phyloP scores from a whole-genome alignment of 2,797 vertebrate genomes.

The Enteromius argenteus region DNA sequence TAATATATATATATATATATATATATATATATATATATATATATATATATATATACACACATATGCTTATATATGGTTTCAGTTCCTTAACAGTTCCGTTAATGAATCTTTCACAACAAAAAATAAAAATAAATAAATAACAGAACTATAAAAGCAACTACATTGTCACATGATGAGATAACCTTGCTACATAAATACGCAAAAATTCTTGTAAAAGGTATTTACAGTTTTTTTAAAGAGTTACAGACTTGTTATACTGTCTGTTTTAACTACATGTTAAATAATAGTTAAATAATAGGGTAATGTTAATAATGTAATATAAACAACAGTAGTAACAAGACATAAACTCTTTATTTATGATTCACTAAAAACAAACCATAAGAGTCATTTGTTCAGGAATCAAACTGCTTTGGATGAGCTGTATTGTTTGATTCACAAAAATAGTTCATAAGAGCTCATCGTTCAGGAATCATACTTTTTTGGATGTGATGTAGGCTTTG shows the following conservation, averaged over 20 bases:
- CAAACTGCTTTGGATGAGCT: not conserved
- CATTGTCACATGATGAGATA: not conserved
- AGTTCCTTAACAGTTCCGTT: not conserved
- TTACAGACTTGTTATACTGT: not conserved
- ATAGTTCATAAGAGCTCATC: not conserved
- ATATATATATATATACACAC: too few relatives aligned
- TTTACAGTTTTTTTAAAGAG: not conserved
- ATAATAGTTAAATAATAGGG: too few relatives aligned
- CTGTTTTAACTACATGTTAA: not conserved
- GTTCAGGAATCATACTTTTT: not conserved
- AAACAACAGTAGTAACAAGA: not conserved
- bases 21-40: too few relatives aligned
- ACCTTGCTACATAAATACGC: not conserved
- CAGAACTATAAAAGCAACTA: not conserved
- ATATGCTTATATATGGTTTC: not conserved
- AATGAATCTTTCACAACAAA: not conserved
- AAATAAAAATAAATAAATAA: not conserved
- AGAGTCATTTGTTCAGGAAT: not conserved
- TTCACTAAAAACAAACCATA: not conserved
- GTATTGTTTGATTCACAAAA: too few relatives aligned
- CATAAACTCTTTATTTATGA: not conserved
- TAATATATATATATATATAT: too few relatives aligned
- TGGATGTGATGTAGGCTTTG: not conserved
- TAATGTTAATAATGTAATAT: not conserved
- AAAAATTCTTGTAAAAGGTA: not conserved